These are phyloP conservation scores for Sphecodes monilicornis DNA, from an alignment of 2,888 invertebrate species.

Conservation along the genomic window DNA sequence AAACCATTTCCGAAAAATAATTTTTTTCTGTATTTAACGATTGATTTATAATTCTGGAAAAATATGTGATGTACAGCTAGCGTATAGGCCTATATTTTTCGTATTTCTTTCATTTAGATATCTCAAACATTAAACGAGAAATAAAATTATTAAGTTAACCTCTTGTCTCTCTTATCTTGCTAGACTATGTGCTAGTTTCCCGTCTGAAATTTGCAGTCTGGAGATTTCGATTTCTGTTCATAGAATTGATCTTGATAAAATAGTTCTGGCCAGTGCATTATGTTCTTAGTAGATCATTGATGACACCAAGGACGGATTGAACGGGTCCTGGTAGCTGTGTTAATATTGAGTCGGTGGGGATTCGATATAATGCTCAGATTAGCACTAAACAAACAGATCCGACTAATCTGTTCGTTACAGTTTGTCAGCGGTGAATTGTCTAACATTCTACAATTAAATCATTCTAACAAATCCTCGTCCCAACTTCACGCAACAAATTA, in stretches of 20 bases:
- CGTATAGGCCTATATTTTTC: no score
- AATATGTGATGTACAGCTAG: no score
- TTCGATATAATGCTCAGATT: neutral
- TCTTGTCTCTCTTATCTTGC: no score
- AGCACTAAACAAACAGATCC: neutral
- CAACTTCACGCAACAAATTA: no score
- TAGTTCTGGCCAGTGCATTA: neutral
- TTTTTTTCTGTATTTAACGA: no score
- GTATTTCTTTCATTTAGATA: no score
- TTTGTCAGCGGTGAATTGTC: neutral
- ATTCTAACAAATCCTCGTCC: neutral
- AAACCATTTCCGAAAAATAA: no score
- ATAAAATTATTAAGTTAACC: no score
- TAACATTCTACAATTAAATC: neutral
- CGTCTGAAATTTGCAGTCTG: neutral
- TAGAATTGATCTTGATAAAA: neutral
- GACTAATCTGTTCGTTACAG: neutral
- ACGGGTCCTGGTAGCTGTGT: neutral
- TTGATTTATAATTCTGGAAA: no score
- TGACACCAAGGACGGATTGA: neutral
- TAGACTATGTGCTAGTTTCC: no score
- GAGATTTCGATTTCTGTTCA: neutral
- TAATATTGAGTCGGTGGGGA: constrained; percentile 4
- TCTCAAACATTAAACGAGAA: no score
- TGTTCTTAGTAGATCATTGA: constrained; percentile 9